phyloP scores from a whole-genome alignment of 2,113 vertebrate genomes.

The Diadophis punctatus region DNA sequence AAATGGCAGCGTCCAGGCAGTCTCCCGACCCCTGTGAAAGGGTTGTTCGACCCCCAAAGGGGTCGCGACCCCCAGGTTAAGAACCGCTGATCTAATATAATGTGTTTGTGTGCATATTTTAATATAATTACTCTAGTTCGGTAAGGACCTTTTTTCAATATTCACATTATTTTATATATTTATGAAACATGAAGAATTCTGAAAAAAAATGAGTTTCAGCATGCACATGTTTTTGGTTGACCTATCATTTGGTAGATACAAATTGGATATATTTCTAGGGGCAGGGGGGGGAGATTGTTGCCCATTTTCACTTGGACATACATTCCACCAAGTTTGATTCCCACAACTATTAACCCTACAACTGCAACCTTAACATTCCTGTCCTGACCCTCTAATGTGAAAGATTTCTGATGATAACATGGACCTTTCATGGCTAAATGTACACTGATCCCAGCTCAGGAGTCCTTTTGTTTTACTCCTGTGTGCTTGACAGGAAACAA shows the following conservation, averaged over 20 bases:
- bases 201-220: not conserved
- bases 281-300: no score
- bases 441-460: not conserved
- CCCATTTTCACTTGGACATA: not conserved
- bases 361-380: not conserved
- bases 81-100: not conserved
- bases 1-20: no score
- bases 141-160: not conserved
- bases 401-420: not conserved
- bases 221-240: not conserved
- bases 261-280: not conserved
- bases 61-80: no score
- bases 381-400: not conserved
- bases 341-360: not conserved
- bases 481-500: conserved; percentile 55
- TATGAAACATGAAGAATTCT: not conserved
- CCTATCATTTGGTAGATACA: not conserved
- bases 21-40: no score
- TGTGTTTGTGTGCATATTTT: not conserved
- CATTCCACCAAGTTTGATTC: not conserved
- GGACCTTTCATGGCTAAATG: not conserved
- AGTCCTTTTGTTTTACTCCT: conserved; percentile 27
- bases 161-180: not conserved
- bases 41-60: no score
- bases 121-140: not conserved